Base-by-base conservation (phyloP, 2,888 invertebrate species). In the Sturmia bella region DNA sequence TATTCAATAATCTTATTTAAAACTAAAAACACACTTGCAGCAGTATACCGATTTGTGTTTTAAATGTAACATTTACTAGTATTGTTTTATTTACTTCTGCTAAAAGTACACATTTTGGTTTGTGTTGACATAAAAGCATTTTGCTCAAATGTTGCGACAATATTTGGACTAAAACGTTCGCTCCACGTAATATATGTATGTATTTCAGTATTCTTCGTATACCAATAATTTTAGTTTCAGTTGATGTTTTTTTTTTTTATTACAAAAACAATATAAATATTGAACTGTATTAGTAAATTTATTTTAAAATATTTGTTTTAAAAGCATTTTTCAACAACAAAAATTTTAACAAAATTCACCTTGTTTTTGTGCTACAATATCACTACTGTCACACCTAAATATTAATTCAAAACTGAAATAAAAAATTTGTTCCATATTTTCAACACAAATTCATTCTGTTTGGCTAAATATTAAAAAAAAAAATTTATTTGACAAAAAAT, bases 351-450 rank as follows among this genome's bases (percentile, higher is more conserved):
- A 63, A 54, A 59, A 70, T 54, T 84, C 85, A 85, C 85, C 83
- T 85, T 82, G n/a, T n/a, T n/a, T 77, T 80, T 75, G 63, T 75
- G 83, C 84, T 84, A 84, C 84, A 69, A 84, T 83, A 74, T 76
- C 88, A 89, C 88, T 87, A 89, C 88, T 87, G 89, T 88, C 89
- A 89, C 89, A 87, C 88, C 88, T 87, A 87, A 85, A 88, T 87
- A 88, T 88, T 87, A 88, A 87, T 87, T 86, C 85, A 84, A 87
- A 88, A 89, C 89, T 89, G 48, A 81, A 69, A 69, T 37, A 69
- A 69, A 69, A 52, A 74, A 37, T 21, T 37, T 41, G 7, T 59
- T 75, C 27, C 32, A 57, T 57, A 75, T 54, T 50, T 79, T 80
- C 43, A 63, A 61, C 86, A 87, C 85, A 85, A 86, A 86, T 84